Base-by-base conservation (phyloP, 2,113 vertebrate genomes). In the Datnioides undecimradiatus region DNA sequence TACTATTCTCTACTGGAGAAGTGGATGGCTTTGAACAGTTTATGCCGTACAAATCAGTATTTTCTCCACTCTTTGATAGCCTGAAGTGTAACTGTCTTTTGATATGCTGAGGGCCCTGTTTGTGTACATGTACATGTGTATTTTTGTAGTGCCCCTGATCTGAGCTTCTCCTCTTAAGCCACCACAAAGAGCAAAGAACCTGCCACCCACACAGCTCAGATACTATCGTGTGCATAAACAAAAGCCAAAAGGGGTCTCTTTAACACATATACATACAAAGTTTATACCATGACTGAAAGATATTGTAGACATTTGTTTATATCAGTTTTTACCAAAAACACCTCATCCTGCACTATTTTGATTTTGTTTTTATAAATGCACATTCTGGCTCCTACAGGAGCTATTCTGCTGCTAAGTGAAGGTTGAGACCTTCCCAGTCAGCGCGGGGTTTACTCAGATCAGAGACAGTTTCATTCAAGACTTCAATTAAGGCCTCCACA, bases 401-500 rank as follows among this genome's bases (percentile, higher is more conserved):
- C 38, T 29, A 9, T 63, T 57, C 45, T 62, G 13, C 51, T 31
- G 63, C 7, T 43, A 29, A 51, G 60, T 66, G 68, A 88, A 16
- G 76, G 82, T 85, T 91, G 83, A 92, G 87, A 89, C 89, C 76
- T 76, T 84, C 64, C 51, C 55, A 57, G 52, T 93, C 85, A 85
- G 80, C 76, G 88, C 87, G 92, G 74, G 82, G 87, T 88, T 92
- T 83, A 91, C 81, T 82, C 81, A 91, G 92, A 94, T 95, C 92
- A 93, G 93, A 94, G 90, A 92, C 87, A 80, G 84, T 87, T 91
- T 87, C 82, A 84, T 95, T 94, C 66, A 90, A 93, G 92, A 94
- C 90, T 94, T 93, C 93, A 94, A 92, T 94, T 92, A 94, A 95
- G 85, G 76, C 87, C 88, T 93, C 88, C 84, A 81, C 83, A 89